phyloP scores from a whole-genome alignment of 2,797 vertebrate species.

The Ptychobarbus kaznakovi region DNA sequence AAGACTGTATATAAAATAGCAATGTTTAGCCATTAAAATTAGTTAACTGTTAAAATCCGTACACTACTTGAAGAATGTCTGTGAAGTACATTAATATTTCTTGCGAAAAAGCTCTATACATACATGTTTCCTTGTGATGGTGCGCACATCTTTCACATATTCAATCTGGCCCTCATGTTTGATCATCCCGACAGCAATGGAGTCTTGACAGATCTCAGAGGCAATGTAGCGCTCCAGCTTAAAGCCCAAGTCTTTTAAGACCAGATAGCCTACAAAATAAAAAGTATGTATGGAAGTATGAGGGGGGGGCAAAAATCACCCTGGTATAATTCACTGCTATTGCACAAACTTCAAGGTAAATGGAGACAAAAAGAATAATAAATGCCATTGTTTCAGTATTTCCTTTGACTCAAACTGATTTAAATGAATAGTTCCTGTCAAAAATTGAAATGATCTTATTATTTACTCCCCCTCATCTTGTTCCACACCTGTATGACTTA shows the following conservation, averaged over 20 bases:
- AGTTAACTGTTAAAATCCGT: neutral
- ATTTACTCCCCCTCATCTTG: neutral
- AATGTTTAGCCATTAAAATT: neutral
- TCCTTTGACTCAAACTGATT: neutral
- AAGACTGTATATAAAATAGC: neutral
- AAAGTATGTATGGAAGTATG: neutral
- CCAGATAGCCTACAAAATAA: constrained; percentile 84
- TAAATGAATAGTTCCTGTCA: neutral
- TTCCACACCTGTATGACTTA: neutral
- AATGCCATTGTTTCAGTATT: neutral
- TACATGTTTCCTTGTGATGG: constrained; percentile 91
- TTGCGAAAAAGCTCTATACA: constrained; percentile 61
- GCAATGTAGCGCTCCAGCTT: constrained; percentile 91
- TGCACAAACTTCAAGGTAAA: neutral
- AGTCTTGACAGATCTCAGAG: constrained; percentile 91
- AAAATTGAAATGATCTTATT: neutral
- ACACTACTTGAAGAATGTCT: neutral
- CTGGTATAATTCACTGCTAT: neutral
- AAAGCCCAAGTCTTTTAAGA: constrained; percentile 91
- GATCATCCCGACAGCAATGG: constrained; percentile 84
- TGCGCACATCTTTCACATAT: constrained; percentile 88
- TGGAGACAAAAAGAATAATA: neutral
- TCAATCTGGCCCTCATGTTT: constrained; percentile 89
- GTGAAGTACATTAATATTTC: too few species aligned
- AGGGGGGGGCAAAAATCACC: neutral